Evolutionary conservation across 2,113 vertebrate species (phyloP).

Genomic region (Neotragus moschatus): DNA sequence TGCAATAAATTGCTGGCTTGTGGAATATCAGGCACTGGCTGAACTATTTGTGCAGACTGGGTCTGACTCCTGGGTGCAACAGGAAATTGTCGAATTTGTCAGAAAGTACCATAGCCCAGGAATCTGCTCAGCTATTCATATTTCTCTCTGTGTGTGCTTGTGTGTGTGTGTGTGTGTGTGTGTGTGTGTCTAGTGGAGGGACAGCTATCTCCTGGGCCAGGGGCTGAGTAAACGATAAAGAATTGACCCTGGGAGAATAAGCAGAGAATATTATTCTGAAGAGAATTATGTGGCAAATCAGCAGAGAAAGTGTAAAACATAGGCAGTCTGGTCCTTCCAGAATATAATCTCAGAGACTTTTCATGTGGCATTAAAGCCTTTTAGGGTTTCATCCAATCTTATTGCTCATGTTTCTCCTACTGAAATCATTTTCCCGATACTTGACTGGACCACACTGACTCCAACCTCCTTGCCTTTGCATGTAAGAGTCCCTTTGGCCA

Average conservation of each 20-base stretch:
- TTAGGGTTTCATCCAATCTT: neutral
- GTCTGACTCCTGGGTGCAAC: neutral
- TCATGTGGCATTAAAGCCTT: neutral
- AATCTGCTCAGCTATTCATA: neutral
- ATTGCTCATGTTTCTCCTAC: neutral
- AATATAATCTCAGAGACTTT: neutral
- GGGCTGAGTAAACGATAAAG: neutral
- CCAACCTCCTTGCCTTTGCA: neutral
- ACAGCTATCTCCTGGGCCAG: neutral
- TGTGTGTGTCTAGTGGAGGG: neutral
- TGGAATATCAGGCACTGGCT: neutral
- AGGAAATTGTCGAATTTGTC: neutral
- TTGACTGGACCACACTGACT: neutral
- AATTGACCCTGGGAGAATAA: neutral
- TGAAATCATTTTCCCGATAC: neutral
- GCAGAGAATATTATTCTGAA: neutral
- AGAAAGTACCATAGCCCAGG: neutral
- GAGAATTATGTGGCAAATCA: neutral
- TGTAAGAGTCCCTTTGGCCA: neutral
- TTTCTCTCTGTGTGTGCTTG: neutral
- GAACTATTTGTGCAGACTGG: neutral
- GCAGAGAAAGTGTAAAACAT: neutral
- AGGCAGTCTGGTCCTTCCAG: neutral
- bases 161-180: neutral
- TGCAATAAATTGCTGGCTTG: neutral